These are phyloP conservation scores for Bergia puertoricense DNA, from an alignment of 92 coral and sea anemone species.

Conservation along the genomic window DNA sequence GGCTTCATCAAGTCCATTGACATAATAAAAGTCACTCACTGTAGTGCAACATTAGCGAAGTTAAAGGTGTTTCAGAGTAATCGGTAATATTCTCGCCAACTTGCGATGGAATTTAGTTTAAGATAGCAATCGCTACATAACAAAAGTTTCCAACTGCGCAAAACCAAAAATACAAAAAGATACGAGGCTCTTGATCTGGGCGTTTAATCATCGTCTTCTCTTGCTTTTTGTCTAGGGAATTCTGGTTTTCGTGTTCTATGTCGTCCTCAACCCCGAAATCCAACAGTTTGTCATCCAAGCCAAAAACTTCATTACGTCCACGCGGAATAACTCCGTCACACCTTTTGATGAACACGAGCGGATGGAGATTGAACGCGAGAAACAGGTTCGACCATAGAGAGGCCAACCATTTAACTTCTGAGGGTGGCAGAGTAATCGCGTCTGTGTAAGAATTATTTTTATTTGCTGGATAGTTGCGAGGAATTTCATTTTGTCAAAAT, in stretches of 20 bases:
- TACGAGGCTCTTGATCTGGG: background rate
- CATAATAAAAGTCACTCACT: too few species aligned
- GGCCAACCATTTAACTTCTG: background rate
- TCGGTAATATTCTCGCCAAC: too few species aligned
- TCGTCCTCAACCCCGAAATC: conserved; percentile 57
- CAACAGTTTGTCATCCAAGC: conserved; percentile 39
- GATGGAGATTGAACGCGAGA: conserved; percentile 64
- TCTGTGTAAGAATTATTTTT: background rate
- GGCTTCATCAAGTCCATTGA: too few species aligned
- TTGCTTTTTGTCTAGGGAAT: conserved; percentile 49
- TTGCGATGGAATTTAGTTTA: too few species aligned
- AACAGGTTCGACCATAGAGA: conserved; percentile 9
- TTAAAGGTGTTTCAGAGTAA: too few species aligned
- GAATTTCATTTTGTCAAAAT: too few species aligned
- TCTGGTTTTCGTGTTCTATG: conserved; percentile 61
- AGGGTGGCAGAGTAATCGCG: too few species aligned
- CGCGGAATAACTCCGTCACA: conserved; percentile 42
- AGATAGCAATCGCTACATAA: too few species aligned
- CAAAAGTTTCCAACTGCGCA: too few species aligned
- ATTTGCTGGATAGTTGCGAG: too few species aligned
- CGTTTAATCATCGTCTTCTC: background rate
- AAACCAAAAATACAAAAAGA: background rate
- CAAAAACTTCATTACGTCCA: conserved; percentile 25
- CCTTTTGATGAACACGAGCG: conserved; percentile 67
- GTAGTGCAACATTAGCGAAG: too few species aligned